Evolutionary conservation across 2,113 vertebrate species (phyloP).

Genomic region (Stercorarius parasiticus): DNA sequence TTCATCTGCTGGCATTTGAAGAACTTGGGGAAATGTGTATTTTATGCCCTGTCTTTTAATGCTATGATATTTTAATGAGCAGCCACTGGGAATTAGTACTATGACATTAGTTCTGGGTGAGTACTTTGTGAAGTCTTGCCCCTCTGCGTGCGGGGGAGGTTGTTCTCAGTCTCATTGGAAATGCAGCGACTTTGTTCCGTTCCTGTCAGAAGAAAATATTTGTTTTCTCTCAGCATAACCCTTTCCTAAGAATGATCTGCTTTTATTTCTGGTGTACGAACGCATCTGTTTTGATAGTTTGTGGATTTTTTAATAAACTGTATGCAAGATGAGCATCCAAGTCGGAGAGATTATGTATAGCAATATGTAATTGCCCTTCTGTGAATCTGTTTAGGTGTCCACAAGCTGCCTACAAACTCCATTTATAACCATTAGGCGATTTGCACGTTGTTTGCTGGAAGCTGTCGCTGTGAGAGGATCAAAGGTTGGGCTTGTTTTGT

Average conservation of each 20-base stretch:
- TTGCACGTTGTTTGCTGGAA: neutral
- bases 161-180: neutral
- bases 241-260: neutral
- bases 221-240: neutral
- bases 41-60: neutral
- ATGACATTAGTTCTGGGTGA: neutral
- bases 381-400: neutral
- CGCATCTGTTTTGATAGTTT: neutral
- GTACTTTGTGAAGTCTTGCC: neutral
- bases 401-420: neutral
- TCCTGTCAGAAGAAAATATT: neutral
- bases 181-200: neutral
- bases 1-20: neutral
- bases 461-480: fast-evolving
- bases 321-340: neutral
- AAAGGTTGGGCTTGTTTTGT: neutral
- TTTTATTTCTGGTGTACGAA: neutral
- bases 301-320: neutral
- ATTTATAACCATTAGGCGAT: neutral
- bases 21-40: neutral
- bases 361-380: neutral
- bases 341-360: neutral
- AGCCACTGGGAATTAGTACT: neutral
- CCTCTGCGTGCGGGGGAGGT: neutral
- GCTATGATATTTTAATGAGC: neutral